Evolutionary conservation across 1,140 invertebrate species (phyloP).

Genomic region (Riptortus pedestris): DNA sequence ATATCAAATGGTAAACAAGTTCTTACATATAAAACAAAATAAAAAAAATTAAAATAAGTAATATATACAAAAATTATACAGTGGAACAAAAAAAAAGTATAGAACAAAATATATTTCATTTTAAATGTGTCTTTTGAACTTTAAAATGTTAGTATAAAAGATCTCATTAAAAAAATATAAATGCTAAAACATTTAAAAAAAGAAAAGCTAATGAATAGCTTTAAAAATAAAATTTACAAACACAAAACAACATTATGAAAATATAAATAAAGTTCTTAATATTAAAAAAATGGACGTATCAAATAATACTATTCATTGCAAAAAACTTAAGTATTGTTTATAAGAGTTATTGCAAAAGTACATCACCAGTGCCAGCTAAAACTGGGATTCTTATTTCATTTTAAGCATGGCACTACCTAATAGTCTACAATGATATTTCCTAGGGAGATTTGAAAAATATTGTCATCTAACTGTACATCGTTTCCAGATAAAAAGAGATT

Average conservation of each 20-base stretch:
- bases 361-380: constrained; percentile 2
- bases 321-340: not conserved
- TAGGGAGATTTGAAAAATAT: no score
- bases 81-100: not conserved
- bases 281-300: constrained; percentile 17
- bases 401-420: not conserved
- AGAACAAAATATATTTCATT: not conserved
- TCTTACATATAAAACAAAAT: not conserved
- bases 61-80: not conserved
- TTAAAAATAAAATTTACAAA: constrained; percentile 23
- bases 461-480: no score
- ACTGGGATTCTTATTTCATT: not conserved
- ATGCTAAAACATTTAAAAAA: no score
- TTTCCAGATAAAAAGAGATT: no score
- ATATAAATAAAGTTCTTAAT: constrained; percentile 10
- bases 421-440: not conserved
- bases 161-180: constrained; percentile 2
- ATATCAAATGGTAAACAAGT: constrained; percentile 12
- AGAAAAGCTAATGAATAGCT: no score
- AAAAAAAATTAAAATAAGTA: not conserved
- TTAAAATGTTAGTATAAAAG: not conserved
- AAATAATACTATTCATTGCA: constrained; percentile 19
- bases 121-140: constrained; percentile 10
- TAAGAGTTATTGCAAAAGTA: not conserved
- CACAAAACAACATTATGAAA: constrained; percentile 15